Evolutionary conservation across 2,113 vertebrate genomes (phyloP).

Genomic region (Gnathonemus echidnorhynchus): DNA sequence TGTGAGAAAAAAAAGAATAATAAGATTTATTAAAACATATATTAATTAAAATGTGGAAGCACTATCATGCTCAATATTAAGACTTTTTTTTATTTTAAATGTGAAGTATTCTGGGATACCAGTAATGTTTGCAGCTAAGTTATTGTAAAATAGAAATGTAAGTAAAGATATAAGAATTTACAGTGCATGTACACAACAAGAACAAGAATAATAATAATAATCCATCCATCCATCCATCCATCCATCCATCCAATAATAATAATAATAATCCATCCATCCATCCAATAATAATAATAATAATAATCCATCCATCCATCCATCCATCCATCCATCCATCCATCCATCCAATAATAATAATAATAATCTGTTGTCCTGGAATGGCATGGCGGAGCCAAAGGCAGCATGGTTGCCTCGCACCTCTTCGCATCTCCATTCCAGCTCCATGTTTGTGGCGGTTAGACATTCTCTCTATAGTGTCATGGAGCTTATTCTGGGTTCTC

Average conservation of each 20-base stretch:
- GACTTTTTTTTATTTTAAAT: background rate
- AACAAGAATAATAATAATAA: constrained; percentile 27
- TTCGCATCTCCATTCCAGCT: background rate
- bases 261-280: background rate
- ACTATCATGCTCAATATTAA: background rate
- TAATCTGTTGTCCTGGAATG: background rate
- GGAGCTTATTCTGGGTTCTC: background rate
- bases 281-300: constrained; percentile 23
- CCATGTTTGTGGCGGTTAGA: background rate
- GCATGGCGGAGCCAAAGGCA: background rate
- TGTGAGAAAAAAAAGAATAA: background rate
- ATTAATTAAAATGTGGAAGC: background rate
- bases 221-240: too few species aligned
- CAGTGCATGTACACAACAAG: constrained; percentile 44
- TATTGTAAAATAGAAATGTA: constrained; percentile 32
- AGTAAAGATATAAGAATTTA: constrained; percentile 42
- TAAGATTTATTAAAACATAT: background rate
- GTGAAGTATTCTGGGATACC: background rate
- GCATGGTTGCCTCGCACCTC: background rate
- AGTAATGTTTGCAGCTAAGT: constrained; percentile 12
- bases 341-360: background rate
- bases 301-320: too few species aligned
- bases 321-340: too few species aligned
- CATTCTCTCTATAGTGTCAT: background rate
- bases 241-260: background rate